Evolutionary conservation across 2,888 invertebrate species (phyloP), one percentile per base, ranked within the genome.

Genomic region (Shargacucullia verbasci): DNA sequence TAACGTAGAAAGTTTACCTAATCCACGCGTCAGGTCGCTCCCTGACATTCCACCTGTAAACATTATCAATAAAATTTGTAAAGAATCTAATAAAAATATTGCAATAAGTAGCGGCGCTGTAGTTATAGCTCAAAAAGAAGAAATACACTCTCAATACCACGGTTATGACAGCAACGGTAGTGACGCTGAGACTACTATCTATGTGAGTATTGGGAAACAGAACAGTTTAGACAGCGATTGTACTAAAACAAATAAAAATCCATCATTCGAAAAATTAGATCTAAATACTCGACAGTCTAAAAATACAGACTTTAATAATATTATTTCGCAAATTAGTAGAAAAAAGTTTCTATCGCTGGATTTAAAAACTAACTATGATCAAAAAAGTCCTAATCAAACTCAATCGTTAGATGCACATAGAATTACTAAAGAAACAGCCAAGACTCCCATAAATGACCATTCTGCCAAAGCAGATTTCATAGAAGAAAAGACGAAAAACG

Each of bases 161-260:
- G 93, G 94, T n/a, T 94, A 95, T 74, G 94, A 94, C 35, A 94
- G 94, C 63, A 94, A 94, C 55, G 87, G 90, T 33, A 95, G 94
- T 70, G 89, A 90, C 59, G 93, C 92, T 40, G 94, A 94, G 83
- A 94, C 94, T 2, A 94, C 94, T 45, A 94, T 95, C 46, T 91
- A 94, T 59, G 80, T 94, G 38, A 93, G 86, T 67, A 84, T 90
- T 71, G 91, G 92, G 8, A 89, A 82, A 66, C 82, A 84, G 66
- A 85, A 76, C 48, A 84, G 77, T 72, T 57, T 73, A 14, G 81
- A 86, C 54, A 50, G 46, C 20, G 74, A 84, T 8, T 71, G 63
- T 10, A 57, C 15, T 14, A 55, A 59, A 9, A 35, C 15, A 11
- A 44, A 46, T 49, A 61, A 77, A 64, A 57, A 45, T 47, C 65